Evolutionary conservation across 2,797 vertebrate species (phyloP).

Genomic region (Malacoraja senta): DNA sequence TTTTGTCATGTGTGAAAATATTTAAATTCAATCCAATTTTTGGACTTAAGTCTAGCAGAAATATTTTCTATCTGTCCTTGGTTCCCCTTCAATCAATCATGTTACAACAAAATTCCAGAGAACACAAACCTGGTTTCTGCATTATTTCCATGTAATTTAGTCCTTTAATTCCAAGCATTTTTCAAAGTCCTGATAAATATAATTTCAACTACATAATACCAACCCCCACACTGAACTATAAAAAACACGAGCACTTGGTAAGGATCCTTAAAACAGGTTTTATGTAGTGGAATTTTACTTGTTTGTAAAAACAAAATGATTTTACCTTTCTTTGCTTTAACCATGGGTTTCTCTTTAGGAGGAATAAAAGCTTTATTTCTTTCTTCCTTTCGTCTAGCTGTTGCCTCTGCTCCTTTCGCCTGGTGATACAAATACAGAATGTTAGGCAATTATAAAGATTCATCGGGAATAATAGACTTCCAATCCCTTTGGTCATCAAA

Average conservation of each 20-base stretch:
- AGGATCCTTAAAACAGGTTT: not conserved
- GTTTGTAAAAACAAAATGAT: not conserved
- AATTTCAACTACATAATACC: not conserved
- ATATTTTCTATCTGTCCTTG: no score
- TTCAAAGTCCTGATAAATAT: not conserved
- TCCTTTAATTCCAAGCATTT: no score
- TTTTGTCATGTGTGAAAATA: no score
- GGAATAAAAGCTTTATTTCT: constrained; percentile 89
- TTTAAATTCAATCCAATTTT: no score
- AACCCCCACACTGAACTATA: not conserved
- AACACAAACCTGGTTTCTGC: no score
- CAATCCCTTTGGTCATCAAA: not conserved
- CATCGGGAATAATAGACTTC: not conserved
- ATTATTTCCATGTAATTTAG: no score
- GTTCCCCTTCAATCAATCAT: no score
- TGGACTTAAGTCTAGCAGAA: not conserved
- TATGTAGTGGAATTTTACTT: not conserved
- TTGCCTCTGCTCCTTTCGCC: constrained; percentile 78
- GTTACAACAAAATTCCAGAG: no score
- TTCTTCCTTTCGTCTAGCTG: constrained; percentile 79
- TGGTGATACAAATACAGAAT: constrained; percentile 42
- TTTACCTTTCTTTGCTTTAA: constrained; percentile 72
- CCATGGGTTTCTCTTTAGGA: constrained; percentile 77
- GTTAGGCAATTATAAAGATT: not conserved
- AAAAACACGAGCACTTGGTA: not conserved